Evolutionary conservation across 37 sponge, comb jelly and placozoan species (phyloP).

Genomic region (Lycopodina hypogea): DNA sequence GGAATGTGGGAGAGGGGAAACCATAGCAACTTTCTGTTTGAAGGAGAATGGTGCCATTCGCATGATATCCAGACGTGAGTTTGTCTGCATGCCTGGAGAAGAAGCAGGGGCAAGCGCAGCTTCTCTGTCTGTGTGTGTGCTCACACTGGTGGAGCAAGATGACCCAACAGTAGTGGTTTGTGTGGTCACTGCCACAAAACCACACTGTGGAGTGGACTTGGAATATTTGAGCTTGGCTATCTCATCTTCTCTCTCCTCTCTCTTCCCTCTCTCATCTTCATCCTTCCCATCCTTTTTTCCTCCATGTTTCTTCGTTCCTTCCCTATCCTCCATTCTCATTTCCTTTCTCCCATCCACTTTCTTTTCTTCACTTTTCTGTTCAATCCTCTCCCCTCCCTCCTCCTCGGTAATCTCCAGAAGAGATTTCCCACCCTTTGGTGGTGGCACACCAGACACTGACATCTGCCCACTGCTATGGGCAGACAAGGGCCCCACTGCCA

Average conservation of each 20-base stretch:
- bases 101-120: neutral
- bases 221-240: neutral
- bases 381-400: neutral
- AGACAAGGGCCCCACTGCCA: too few species aligned
- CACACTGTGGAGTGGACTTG: neutral
- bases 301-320: too few species aligned
- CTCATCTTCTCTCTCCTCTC: neutral
- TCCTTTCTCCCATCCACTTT: too few species aligned
- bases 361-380: neutral
- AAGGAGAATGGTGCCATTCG: constrained; percentile 7
- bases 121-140: neutral
- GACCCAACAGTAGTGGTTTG: neutral
- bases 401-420: too few species aligned
- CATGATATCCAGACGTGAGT: neutral
- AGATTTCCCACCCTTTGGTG: too few species aligned
- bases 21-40: constrained; percentile 9
- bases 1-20: constrained; percentile 2
- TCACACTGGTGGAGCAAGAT: neutral
- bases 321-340: too few species aligned
- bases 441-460: too few species aligned
- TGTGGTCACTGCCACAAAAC: constrained; percentile 4
- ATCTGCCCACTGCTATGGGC: too few species aligned
- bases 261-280: neutral
- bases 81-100: too few species aligned
- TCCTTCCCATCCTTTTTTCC: too few species aligned